Evolutionary conservation across 2,888 invertebrate genomes (phyloP).

Genomic region (Clivina fossor): DNA sequence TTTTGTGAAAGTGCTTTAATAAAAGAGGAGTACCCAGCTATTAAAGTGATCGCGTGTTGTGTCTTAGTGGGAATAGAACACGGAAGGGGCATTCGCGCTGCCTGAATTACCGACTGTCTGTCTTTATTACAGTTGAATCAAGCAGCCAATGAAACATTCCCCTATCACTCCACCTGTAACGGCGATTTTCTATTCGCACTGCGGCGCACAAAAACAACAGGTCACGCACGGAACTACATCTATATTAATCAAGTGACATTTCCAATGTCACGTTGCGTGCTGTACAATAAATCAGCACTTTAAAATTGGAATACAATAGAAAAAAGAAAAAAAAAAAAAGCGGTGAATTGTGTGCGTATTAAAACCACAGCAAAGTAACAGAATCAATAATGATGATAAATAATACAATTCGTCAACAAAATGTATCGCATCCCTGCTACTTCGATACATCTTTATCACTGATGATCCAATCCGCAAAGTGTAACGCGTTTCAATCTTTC

Average conservation of each 20-base stretch:
- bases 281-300: background rate
- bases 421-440: conserved; percentile 10
- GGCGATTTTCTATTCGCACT: conserved; percentile 12
- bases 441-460: conserved; percentile 31
- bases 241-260: conserved; percentile 30
- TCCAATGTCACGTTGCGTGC: conserved; percentile 8
- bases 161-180: conserved; percentile 16
- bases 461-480: conserved; percentile 17
- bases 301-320: background rate
- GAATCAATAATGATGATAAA: conserved; percentile 32
- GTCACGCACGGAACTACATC: conserved; percentile 22
- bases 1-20: conserved; percentile 30
- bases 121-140: conserved; percentile 27
- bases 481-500: conserved; percentile 29
- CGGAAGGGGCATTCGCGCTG: conserved; percentile 20
- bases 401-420: conserved; percentile 23
- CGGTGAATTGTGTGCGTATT: too few relatives aligned
- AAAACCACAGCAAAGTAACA: too few relatives aligned
- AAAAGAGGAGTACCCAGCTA: conserved; percentile 30
- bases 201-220: background rate
- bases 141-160: conserved; percentile 17
- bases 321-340: too few relatives aligned
- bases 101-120: conserved; percentile 27
- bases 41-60: conserved; percentile 28
- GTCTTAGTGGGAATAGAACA: conserved; percentile 13